Evolutionary conservation across 2,113 vertebrate genomes (phyloP).

Genomic region (Oryctolagus cuniculus): mOryCun1.1 NC_091435.1:90699001-90699500

Average conservation of each 20-base stretch:
- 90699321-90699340: background rate
- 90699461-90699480: background rate
- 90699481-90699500: too few species aligned
- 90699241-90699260: background rate
- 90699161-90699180: too few species aligned
- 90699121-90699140: background rate
- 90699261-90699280: background rate
- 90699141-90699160: background rate
- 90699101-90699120: background rate
- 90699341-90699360: background rate
- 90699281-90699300: background rate
- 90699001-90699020: background rate
- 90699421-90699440: background rate
- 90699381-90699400: background rate
- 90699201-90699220: background rate
- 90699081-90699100: background rate
- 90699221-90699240: accelerated
- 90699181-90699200: background rate
- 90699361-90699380: background rate
- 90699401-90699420: background rate
- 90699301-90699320: background rate
- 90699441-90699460: background rate
- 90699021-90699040: background rate
- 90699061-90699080: background rate
- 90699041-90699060: background rate